Evolutionary conservation across 2,888 invertebrate genomes (phyloP), one percentile per base, ranked within the genome.

Genomic region (Abscondita cerata): DNA sequence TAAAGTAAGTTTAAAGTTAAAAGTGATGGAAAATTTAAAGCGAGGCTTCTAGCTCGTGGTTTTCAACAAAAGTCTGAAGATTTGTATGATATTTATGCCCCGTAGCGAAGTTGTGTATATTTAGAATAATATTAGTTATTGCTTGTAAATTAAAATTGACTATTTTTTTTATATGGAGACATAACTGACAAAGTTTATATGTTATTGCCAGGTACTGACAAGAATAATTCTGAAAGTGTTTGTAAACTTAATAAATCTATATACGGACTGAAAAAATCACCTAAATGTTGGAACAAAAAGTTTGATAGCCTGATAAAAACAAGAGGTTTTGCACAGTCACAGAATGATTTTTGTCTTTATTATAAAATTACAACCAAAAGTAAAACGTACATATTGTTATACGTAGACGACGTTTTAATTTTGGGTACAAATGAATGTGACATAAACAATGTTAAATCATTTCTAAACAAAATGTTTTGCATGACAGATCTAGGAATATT

Each of bases 201-300:
- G n/a, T n/a, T n/a, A n/a, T n/a, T n/a, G n/a, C n/a, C n/a, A n/a
- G n/a, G n/a, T n/a, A n/a, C n/a, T n/a, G n/a, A n/a, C n/a, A n/a
- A n/a, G n/a, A n/a, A 1, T 11, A 54, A 12, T 2, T 11, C 8
- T 1, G 9, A 34, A 19, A 18, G 1, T 3, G 25, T 52, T 1
- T 52, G 12, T 20, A 52, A 52, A 20, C 31, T 53, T 41, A 25
- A 19, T 12, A 50, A 56, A 16, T 63, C 68, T 0, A 38, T 68
- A 5, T 66, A 68, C 46, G 66, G 66, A 8, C 31, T 66, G 1
- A 65, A 63, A 40, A 63, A 54, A 19, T 62, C 63, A 6, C 59
- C 62, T 6, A 61, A 61, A 46, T 59, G 40, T 41, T 67, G 68
- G 67, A 66, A 66, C 31, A 65, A 20, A 52, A 62, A 18, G 25